These are phyloP conservation scores for Paracyclopina nana DNA, from an alignment of 1,140 invertebrate genomes.

Conservation along the genomic window DNA sequence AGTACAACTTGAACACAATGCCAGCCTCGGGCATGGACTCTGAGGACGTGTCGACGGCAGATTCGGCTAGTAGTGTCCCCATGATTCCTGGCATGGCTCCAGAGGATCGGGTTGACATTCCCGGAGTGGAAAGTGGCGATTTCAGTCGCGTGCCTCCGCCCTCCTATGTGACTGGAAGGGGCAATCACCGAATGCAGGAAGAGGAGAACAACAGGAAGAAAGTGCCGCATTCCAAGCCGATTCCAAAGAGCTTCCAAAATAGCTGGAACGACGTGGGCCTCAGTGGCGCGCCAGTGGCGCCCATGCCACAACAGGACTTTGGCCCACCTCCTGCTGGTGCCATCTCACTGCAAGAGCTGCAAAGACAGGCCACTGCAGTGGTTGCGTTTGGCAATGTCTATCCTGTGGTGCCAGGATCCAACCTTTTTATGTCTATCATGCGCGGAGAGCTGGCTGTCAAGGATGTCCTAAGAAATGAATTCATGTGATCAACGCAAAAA, in stretches of 20 bases:
- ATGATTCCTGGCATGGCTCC: conserved; percentile 81
- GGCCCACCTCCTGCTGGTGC: background rate
- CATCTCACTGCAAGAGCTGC: conserved; percentile 11
- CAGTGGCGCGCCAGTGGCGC: conserved; percentile 16
- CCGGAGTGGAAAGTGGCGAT: conserved; percentile 31
- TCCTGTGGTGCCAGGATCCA: conserved; percentile 10
- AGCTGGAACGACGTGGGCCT: conserved; percentile 64
- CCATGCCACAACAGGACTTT: background rate
- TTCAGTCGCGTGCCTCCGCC: conserved; percentile 12
- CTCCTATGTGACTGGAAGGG: conserved; percentile 19
- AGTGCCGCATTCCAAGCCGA: conserved; percentile 75
- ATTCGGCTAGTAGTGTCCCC: conserved; percentile 37
- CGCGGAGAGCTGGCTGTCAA: conserved; percentile 8
- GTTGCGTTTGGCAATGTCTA: conserved; percentile 13
- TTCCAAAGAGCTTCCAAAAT: conserved; percentile 82
- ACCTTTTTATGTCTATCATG: conserved; percentile 8
- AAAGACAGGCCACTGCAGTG: conserved; percentile 13
- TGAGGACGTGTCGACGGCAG: conserved; percentile 32
- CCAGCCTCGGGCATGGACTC: conserved; percentile 46
- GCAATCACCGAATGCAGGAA: conserved; percentile 17
- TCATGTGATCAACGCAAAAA: too few relatives aligned
- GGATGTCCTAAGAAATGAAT: conserved; percentile 12
- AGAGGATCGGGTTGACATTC: conserved; percentile 61
- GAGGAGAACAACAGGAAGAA: conserved; percentile 24
- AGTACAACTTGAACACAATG: conserved; percentile 83